Conservation (phyloP, 1,140 invertebrate species). For the Apis dorsata region DNA sequence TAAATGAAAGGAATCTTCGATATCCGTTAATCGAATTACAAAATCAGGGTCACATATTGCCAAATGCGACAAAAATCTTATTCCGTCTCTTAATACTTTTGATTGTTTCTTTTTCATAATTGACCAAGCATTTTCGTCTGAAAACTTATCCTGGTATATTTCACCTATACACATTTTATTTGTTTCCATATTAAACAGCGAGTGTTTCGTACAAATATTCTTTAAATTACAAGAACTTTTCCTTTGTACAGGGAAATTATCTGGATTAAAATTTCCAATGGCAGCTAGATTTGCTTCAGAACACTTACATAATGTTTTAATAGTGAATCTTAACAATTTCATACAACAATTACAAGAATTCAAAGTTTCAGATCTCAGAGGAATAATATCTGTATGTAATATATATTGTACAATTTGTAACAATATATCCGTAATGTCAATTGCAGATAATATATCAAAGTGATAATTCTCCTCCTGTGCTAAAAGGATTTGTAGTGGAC, state of each 20-base stretch:
- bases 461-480: slow-evolving; percentile 71
- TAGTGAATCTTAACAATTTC: slow-evolving; percentile 68
- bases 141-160: slow-evolving; percentile 32
- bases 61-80: slow-evolving; percentile 72
- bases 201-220: slow-evolving; percentile 48
- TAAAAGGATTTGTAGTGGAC: slow-evolving; percentile 72
- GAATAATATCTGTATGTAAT: slow-evolving; percentile 63
- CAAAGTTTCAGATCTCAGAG: slow-evolving; percentile 55
- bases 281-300: slow-evolving; percentile 59
- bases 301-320: slow-evolving; percentile 71
- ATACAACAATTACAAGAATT: slow-evolving; percentile 70
- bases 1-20: slow-evolving; percentile 70
- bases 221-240: slow-evolving; percentile 28
- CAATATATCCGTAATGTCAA: slow-evolving; percentile 70
- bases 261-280: slow-evolving; percentile 6
- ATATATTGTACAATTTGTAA: slow-evolving; percentile 65
- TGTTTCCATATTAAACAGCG: neutral
- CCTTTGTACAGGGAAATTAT: neutral
- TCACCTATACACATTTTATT: slow-evolving; percentile 30
- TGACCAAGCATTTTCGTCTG: slow-evolving; percentile 63
- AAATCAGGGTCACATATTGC: slow-evolving; percentile 71
- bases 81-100: slow-evolving; percentile 69
- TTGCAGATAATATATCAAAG: slow-evolving; percentile 67
- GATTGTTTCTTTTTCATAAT: slow-evolving; percentile 64
- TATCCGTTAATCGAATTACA: slow-evolving; percentile 66